Base-by-base conservation (phyloP, 2,113 vertebrate species). In the Epinephelus cyanopodus region DNA sequence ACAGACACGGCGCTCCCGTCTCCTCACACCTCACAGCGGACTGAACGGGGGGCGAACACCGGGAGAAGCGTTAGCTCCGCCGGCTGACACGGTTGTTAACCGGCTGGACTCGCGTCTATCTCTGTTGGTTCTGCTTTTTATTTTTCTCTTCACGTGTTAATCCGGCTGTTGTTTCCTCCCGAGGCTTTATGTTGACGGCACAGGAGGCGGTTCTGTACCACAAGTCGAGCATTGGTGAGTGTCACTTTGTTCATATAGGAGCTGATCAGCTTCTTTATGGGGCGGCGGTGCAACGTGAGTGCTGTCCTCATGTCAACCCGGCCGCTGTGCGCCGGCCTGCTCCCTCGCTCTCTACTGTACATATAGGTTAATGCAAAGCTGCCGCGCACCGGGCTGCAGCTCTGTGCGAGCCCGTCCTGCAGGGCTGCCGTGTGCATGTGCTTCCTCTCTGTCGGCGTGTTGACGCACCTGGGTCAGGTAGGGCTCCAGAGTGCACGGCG, bases 221-320 rank as follows among this genome's bases (percentile, higher is more conserved):
- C 1, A 54, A 52, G 58, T 60, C 65, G 37, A 47, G 66, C 75
- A 9, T 18, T 17, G 79, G 65, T 69, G 83, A 78, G 72, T 62
- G 63, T 60, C 29, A 29, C 29, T 29, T 29, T 48, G 13, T 14
- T 15, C 4, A 14, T 48, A 48, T 48, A 37, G 33, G 33, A 48
- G 47, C 13, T 3, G 14, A 4, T 14, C 11, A 42, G 76, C 72
- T 5, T 48, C 57, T 52, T 4, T 13, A 15, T 5, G 37, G 74
- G 60, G 69, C 75, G 79, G 65, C 82, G 79, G 79, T 39, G 52
- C 65, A 91, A 89, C 85, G 84, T 56, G 87, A 92, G 86, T 7
- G 78, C 67, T 94, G 92, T 92, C 93, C 92, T 91, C 90, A 79
- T 50, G 87, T 92, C 90, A 93, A 91, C 91, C 86, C 86, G 82